Conservation (phyloP, 2,797 vertebrate species). For the Ispidina lecontei region DNA sequence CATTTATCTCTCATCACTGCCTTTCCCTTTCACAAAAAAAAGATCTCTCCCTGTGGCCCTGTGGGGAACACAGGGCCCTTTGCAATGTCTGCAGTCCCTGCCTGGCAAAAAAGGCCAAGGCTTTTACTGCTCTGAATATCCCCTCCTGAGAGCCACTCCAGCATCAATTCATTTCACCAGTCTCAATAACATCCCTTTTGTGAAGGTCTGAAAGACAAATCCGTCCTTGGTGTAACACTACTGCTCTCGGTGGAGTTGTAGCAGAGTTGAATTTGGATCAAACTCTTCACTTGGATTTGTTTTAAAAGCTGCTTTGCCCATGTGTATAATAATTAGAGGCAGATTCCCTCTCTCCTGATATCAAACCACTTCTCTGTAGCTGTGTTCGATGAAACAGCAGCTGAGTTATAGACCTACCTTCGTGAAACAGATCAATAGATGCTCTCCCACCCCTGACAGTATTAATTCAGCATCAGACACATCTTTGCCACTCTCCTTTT, state of each 20-base stretch:
- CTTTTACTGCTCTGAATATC: slow-evolving; percentile 19
- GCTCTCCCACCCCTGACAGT: neutral
- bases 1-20: slow-evolving; percentile 2
- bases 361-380: neutral
- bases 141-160: slow-evolving; percentile 12
- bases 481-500: neutral
- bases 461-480: neutral
- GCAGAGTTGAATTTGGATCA: slow-evolving; percentile 7
- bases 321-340: neutral
- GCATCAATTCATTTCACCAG: slow-evolving; percentile 23
- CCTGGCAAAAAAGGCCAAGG: neutral
- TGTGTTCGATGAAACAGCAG: too few species aligned
- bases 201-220: slow-evolving; percentile 39
- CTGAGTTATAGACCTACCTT: neutral
- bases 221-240: neutral
- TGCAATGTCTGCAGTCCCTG: neutral
- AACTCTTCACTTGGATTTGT: slow-evolving; percentile 4
- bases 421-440: neutral
- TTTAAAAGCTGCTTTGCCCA: slow-evolving; percentile 22
- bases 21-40: neutral
- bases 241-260: neutral
- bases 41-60: neutral
- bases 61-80: neutral
- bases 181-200: slow-evolving; percentile 13
- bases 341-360: neutral